These are phyloP conservation scores for Melanerpes aurifrons DNA, from an alignment of 2,113 vertebrate species.

Conservation along the genomic window DNA sequence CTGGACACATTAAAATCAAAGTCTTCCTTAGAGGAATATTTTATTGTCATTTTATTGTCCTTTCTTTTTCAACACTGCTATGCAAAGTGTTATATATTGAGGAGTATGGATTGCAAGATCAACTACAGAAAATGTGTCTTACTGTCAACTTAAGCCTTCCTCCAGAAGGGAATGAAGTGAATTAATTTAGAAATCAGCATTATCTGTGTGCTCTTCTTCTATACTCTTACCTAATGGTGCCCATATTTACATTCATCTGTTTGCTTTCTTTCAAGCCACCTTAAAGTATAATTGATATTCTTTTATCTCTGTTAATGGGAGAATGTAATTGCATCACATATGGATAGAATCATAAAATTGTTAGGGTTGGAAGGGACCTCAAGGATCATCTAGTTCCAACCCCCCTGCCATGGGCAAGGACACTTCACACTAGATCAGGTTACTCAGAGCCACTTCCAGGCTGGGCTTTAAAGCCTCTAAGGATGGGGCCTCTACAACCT, in stretches of 20 bases:
- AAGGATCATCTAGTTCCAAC: no score
- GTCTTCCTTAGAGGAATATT: neutral
- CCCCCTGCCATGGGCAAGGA: no score
- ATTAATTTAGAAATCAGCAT: neutral
- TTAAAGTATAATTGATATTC: neutral
- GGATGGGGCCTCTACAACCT: no score
- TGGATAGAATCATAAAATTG: neutral
- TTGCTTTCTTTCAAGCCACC: neutral
- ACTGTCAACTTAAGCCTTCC: neutral
- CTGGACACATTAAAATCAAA: neutral
- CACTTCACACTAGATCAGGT: no score
- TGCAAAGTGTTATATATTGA: rapidly evolving
- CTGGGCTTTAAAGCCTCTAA: no score
- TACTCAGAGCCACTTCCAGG: no score
- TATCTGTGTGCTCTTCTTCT: neutral
- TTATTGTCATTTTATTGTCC: neutral
- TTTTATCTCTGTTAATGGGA: neutral
- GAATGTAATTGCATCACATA: neutral
- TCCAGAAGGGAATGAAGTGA: neutral
- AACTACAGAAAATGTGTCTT: neutral
- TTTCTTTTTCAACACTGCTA: neutral
- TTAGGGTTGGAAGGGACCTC: no score
- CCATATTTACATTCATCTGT: neutral
- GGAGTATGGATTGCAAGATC: neutral
- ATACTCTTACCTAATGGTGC: neutral